These are phyloP conservation scores for Heliconius charithonia DNA, from an alignment of 2,888 invertebrate species.

Conservation along the genomic window DNA sequence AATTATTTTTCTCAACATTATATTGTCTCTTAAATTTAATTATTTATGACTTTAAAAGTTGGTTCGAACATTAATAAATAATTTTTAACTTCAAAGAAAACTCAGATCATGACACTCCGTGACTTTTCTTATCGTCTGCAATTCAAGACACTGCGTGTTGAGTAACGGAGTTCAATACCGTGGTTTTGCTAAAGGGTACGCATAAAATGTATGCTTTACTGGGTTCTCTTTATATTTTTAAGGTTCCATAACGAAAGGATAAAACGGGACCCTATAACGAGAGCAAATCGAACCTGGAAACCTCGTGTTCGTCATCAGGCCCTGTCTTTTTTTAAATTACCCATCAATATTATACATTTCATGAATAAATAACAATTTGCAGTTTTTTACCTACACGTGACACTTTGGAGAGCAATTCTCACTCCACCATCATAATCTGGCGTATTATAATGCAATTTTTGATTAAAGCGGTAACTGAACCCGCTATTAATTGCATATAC, in stretches of 20 bases:
- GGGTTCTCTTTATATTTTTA: no score
- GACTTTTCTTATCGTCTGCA: no score
- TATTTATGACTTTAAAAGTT: not conserved
- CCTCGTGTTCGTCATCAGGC: not conserved
- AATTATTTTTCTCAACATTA: not conserved
- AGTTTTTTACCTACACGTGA: not conserved
- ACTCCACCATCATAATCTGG: not conserved
- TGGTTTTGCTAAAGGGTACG: no score
- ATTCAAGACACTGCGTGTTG: no score
- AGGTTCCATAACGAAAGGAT: no score
- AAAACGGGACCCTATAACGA: no score
- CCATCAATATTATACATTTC: not conserved
- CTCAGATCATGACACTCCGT: no score
- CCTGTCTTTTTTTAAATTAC: no score
- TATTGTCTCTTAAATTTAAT: not conserved
- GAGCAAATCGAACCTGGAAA: not conserved
- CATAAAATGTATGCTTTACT: no score
- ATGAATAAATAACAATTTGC: not conserved
- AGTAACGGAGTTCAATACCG: no score
- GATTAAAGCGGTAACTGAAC: conserved; percentile 2
- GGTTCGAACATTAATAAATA: no score
- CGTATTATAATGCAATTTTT: not conserved
- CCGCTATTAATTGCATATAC: conserved; percentile 4
- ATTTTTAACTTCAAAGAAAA: no score
- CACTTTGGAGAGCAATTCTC: not conserved